phyloP scores from a whole-genome alignment of 2,888 invertebrate genomes.

The Argynnis bischoffii region DNA sequence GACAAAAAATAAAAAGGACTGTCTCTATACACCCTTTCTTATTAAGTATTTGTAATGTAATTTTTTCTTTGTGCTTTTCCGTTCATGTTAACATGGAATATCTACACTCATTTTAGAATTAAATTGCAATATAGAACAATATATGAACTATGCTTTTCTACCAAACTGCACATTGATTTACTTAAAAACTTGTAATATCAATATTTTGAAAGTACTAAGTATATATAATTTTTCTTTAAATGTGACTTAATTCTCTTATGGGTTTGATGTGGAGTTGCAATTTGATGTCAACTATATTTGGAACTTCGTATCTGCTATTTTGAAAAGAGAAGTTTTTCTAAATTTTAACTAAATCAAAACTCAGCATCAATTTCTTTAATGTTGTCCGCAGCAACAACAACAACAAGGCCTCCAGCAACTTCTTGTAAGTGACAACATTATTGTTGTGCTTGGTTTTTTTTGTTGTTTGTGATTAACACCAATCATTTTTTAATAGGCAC shows the following conservation, averaged over 20 bases:
- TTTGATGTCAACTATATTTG: background rate
- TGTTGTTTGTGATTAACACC: slow-evolving; percentile 52
- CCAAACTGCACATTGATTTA: too few species aligned
- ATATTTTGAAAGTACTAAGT: background rate
- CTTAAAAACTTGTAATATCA: too few species aligned
- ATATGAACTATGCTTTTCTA: background rate
- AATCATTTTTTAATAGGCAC: slow-evolving; percentile 18
- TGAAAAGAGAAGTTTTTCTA: slow-evolving; percentile 1
- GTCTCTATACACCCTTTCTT: too few species aligned
- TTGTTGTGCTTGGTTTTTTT: slow-evolving; percentile 68
- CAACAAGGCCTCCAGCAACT: slow-evolving; percentile 96
- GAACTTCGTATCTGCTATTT: too few species aligned
- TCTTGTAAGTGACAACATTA: slow-evolving; percentile 88
- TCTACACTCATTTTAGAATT: slow-evolving; percentile 1
- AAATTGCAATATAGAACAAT: background rate
- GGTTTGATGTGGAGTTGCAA: slow-evolving; percentile 16
- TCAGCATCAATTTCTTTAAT: slow-evolving; percentile 52
- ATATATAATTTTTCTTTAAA: background rate
- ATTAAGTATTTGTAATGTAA: too few species aligned
- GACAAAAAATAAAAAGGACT: background rate
- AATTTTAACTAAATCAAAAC: slow-evolving; percentile 24
- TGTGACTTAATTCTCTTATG: background rate
- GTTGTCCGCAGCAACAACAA: slow-evolving; percentile 91
- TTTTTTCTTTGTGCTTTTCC: background rate
- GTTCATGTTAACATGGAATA: slow-evolving; percentile 4